Conservation (phyloP, 2,113 vertebrate genomes). For the Chionodraco myersi region DNA sequence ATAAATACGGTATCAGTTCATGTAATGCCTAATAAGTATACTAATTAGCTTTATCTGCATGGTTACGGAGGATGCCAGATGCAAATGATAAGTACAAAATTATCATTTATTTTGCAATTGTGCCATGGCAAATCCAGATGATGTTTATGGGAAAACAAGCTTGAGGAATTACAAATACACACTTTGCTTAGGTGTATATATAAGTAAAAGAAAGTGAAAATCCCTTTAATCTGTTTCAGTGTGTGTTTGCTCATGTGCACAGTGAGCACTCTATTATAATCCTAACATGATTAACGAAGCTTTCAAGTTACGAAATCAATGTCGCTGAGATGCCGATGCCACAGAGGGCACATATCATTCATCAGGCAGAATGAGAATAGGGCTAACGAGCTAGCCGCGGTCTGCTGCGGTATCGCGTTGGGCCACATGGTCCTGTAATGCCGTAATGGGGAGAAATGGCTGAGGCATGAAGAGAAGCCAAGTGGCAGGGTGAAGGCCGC, state of each 20-base stretch:
- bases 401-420: constrained; percentile 57
- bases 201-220: constrained; percentile 2
- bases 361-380: constrained; percentile 59
- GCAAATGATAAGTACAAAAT: constrained; percentile 12
- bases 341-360: constrained; percentile 58
- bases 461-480: constrained; percentile 56
- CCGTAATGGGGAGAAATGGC: constrained; percentile 72
- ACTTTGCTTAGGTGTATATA: background rate
- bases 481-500: constrained; percentile 63
- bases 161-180: constrained; percentile 14
- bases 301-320: constrained; percentile 47
- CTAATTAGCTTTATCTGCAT: constrained; percentile 22
- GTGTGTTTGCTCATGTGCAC: constrained; percentile 12
- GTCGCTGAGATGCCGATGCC: constrained; percentile 23
- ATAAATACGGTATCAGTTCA: constrained; percentile 11
- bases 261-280: constrained; percentile 34
- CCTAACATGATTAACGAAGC: constrained; percentile 43
- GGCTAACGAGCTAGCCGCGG: constrained; percentile 53
- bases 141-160: constrained; percentile 19
- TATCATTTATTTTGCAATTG: background rate
- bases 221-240: background rate
- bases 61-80: background rate
- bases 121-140: constrained; percentile 12
- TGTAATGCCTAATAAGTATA: background rate
- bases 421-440: constrained; percentile 64